phyloP scores from a whole-genome alignment of 2,113 vertebrate species.

The zebrafish (Danio rerio) region DNA sequence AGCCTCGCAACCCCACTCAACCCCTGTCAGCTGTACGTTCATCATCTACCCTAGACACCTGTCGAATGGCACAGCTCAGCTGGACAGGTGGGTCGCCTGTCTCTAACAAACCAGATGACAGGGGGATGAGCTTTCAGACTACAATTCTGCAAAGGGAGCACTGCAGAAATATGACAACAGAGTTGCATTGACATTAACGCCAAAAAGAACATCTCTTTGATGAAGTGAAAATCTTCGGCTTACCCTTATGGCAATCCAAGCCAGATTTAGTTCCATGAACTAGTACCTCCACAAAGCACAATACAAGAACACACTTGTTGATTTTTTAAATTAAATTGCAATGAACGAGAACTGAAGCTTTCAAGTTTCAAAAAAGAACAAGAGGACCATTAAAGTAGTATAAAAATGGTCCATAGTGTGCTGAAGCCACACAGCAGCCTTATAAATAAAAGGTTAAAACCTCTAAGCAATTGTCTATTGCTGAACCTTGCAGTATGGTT shows the following conservation, averaged over 20 bases:
- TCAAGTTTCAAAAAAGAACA: not conserved
- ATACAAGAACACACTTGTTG: not conserved
- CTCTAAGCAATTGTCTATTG: not conserved
- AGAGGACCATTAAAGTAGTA: not conserved
- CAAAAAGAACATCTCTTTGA: not conserved
- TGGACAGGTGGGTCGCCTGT: not conserved
- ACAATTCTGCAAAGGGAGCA: not conserved
- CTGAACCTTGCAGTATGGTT: not conserved
- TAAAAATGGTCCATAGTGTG: not conserved
- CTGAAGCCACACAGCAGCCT: not conserved
- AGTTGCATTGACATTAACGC: not conserved
- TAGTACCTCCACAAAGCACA: no score
- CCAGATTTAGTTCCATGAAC: not conserved
- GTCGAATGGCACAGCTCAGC: constrained; percentile 29
- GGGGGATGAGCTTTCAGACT: not conserved
- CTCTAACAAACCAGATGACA: constrained; percentile 28
- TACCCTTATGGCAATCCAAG: not conserved
- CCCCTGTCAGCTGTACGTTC: constrained; percentile 64
- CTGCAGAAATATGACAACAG: not conserved
- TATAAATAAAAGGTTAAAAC: not conserved
- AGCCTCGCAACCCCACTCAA: constrained; percentile 53
- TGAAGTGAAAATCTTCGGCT: not conserved
- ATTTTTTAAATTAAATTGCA: not conserved
- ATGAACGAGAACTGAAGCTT: not conserved
- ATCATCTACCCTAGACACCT: constrained; percentile 62